phyloP scores from a whole-genome alignment of 2,888 invertebrate genomes.

The Platycheirus rosarum region DNA sequence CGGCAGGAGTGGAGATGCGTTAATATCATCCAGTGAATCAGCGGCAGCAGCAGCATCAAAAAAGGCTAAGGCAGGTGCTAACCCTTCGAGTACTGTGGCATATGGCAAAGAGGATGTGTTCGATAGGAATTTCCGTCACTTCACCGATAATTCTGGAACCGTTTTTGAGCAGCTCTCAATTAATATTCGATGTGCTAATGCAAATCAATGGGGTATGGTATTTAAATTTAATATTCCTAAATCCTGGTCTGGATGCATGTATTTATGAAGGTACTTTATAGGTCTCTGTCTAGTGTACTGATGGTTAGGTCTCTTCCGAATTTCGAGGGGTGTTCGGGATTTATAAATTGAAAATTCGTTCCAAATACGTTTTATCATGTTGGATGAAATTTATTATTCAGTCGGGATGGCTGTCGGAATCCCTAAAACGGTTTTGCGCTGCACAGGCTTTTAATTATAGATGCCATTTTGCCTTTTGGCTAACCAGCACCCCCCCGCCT shows the following conservation, averaged over 20 bases:
- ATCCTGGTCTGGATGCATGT: neutral
- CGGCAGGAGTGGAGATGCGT: conserved; percentile 43
- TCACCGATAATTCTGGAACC: conserved; percentile 85
- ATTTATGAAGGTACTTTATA: conserved; percentile 5
- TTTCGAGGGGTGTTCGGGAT: too few species aligned
- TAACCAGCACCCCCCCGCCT: conserved; percentile 64
- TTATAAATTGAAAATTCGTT: conserved; percentile 69
- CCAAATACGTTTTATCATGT: conserved; percentile 61
- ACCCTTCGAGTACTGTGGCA: conserved; percentile 1
- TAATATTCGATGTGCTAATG: conserved; percentile 94
- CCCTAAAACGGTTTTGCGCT: conserved; percentile 45
- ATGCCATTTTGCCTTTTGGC: conserved; percentile 68
- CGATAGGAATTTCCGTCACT: conserved; percentile 80
- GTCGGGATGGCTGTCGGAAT: conserved; percentile 36
- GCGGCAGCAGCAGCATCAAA: conserved; percentile 40
- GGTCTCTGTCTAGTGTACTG: too few species aligned
- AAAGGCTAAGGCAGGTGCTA: conserved; percentile 33
- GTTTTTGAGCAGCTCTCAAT: conserved; percentile 96
- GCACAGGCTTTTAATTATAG: conserved; percentile 66
- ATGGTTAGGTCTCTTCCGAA: too few species aligned
- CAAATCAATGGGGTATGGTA: conserved; percentile 85
- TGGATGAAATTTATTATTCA: conserved; percentile 66
- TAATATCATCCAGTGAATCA: conserved; percentile 48
- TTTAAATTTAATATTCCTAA: conserved; percentile 67
- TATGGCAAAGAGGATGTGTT: conserved; percentile 76